These are phyloP conservation scores for Aptenodytes forsteri DNA, from an alignment of 2,113 vertebrate genomes.

Conservation along the genomic window DNA sequence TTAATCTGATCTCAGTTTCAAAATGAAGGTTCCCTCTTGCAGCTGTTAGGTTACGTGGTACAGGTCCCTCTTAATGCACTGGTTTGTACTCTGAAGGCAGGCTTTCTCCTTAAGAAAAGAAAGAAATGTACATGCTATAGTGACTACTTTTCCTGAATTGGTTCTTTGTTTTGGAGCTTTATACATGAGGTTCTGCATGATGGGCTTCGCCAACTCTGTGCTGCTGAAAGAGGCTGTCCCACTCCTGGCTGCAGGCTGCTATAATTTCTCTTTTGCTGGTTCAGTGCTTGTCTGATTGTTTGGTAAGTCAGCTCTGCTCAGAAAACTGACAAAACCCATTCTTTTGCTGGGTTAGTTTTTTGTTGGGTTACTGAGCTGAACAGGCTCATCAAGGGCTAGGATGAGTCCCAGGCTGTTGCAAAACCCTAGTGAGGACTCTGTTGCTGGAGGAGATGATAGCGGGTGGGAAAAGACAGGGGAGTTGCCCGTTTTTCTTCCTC, in stretches of 20 bases:
- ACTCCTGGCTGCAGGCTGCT: not conserved
- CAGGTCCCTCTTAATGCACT: not conserved
- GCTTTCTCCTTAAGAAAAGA: not conserved
- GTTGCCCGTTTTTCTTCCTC: not conserved
- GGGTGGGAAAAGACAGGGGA: not conserved
- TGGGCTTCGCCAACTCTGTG: not conserved
- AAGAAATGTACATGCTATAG: not conserved
- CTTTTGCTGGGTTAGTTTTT: not conserved
- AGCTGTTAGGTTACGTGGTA: not conserved
- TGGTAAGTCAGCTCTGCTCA: not conserved
- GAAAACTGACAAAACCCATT: not conserved
- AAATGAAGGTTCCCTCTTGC: not conserved
- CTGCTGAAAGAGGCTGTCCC: not conserved
- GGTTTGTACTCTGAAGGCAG: not conserved
- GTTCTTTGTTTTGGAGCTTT: constrained; percentile 25
- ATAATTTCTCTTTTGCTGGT: not conserved
- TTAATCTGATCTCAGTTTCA: not conserved
- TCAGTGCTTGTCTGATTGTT: constrained; percentile 31
- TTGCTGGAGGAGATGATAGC: not conserved
- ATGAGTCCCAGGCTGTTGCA: not conserved
- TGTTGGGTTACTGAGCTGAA: not conserved
- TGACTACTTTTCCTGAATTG: constrained; percentile 2
- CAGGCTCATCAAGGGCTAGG: not conserved
- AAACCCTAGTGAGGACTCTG: not conserved
- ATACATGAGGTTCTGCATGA: not conserved